Conservation (phyloP, 2,113 vertebrate genomes). For the Dipodomys stephensi region DNA sequence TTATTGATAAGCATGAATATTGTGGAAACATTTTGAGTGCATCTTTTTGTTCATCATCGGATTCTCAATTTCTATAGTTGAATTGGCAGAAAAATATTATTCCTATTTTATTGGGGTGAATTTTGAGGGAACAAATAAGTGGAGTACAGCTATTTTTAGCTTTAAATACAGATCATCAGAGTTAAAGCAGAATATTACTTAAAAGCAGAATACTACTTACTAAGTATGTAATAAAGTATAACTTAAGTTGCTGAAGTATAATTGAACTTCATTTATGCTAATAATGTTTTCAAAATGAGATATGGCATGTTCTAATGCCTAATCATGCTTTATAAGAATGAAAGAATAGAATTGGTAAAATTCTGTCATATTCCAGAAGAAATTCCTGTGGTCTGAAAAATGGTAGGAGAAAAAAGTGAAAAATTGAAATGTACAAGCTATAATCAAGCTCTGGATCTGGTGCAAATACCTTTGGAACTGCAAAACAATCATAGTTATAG, state of each 20-base stretch:
- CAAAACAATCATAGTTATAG: not conserved
- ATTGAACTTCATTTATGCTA: not conserved
- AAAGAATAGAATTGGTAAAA: not conserved
- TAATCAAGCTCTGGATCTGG: not conserved
- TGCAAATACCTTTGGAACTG: not conserved
- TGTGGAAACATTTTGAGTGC: not conserved
- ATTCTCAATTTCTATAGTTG: not conserved
- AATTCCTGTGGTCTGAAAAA: not conserved
- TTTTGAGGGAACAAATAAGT: not conserved
- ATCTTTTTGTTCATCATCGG: not conserved
- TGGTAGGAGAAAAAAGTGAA: not conserved
- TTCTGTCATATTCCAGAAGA: not conserved
- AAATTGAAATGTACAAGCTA: not conserved
- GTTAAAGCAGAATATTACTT: not conserved
- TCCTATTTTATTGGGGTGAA: not conserved
- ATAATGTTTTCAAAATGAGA: constrained; percentile 15
- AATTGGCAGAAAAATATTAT: not conserved
- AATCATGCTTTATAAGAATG: not conserved
- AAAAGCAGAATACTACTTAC: not conserved
- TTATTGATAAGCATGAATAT: not conserved
- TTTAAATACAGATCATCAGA: not conserved
- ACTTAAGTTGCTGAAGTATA: not conserved
- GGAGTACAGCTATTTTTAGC: not conserved
- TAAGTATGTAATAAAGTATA: not conserved
- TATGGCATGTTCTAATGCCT: not conserved